Evolutionary conservation across 1,140 invertebrate genomes (phyloP), one percentile per base, ranked within the genome.

Genomic region (Cyclargus thomasi): DNA sequence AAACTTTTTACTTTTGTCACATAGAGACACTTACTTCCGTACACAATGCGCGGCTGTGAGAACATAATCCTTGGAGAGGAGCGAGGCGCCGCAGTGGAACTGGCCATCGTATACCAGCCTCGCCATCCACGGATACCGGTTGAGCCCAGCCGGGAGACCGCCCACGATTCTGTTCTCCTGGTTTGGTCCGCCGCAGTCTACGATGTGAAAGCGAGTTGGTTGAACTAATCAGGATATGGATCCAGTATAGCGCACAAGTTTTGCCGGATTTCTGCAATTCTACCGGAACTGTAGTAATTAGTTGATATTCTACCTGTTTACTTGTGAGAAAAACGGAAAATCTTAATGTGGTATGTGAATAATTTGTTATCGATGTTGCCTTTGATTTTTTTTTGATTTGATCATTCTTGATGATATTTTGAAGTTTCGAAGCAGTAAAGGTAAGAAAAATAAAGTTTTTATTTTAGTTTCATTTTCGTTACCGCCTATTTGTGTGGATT

Each of bases 71-170:
- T 94, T 93, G 55, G 95, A 96, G 23, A 97, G 89, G 5, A 97
- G 90, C 17, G 95, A 96, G n/a, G 94, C 96, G n/a, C 96, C 96
- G 75, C 96, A 97, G 79, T 97, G 96, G 89, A 97, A 97, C 82
- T 96, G 95, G 0, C 95, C 95, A 81, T 97, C 95, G 80, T 97
- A 97, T 0, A 96, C 93, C 11, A 96, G 91, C 65, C 96, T 91
- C 1, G 95, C 96, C 75, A 97, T 92, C 96, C 96, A 97, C 7
- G 97, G 97, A 82, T 97, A 97, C 74, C 95, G 93, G 84, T 97
- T 96, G 5, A 95, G 91, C 17, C 94, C 93, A 0, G 96, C 95
- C 16, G 95, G 94, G 71, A 93, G 91, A 17, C 96, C 96, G 57
- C 97, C 91, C 22, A 95, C 93, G 63, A 95, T 94, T 68, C 95